Evolutionary conservation across 2,888 invertebrate genomes (phyloP).

Genomic region (Gonocerus acuteangulatus): DNA sequence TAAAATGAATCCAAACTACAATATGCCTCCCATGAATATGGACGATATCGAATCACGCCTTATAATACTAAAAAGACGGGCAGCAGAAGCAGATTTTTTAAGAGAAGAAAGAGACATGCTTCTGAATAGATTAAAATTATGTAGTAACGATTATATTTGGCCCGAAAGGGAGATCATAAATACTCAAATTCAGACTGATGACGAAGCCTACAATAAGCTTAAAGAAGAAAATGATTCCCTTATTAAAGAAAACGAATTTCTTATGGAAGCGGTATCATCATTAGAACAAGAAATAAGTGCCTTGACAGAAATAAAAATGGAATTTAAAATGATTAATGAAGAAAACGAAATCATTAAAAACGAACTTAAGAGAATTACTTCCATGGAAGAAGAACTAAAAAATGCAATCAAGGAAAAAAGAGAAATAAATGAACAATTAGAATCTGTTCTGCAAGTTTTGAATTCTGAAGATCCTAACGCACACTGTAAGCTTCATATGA

Average conservation of each 20-base stretch:
- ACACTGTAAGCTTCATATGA: not conserved
- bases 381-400: not conserved
- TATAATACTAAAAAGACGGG: constrained; percentile 11
- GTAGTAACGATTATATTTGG: not conserved
- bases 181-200: not conserved
- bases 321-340: not conserved
- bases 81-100: constrained; percentile 16
- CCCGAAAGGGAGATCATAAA: not conserved
- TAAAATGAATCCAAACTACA: constrained; percentile 41
- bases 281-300: not conserved
- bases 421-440: not conserved
- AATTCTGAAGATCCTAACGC: not conserved
- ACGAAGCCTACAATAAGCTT: not conserved
- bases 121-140: constrained; percentile 9
- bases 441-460: not conserved
- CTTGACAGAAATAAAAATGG: not conserved
- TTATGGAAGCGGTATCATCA: not conserved
- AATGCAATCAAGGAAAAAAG: not conserved
- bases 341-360: not conserved
- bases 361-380: not conserved
- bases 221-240: not conserved
- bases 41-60: constrained; percentile 10
- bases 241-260: not conserved
- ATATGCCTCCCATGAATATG: constrained; percentile 47
- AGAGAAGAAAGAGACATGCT: constrained; percentile 23